Evolutionary conservation across 2,888 invertebrate genomes (phyloP).

Genomic region (Andrena praecox): DNA sequence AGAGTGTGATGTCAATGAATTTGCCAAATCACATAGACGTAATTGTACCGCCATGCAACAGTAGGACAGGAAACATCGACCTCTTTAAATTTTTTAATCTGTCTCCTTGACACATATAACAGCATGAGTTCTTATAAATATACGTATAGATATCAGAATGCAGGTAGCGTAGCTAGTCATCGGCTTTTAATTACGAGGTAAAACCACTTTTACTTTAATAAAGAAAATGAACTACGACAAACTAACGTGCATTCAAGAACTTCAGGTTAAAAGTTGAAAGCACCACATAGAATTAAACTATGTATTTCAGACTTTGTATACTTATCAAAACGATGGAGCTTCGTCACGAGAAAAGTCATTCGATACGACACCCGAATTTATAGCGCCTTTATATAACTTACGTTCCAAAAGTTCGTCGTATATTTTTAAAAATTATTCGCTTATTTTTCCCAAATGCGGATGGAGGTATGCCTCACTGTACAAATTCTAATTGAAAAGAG

Average conservation of each 20-base stretch:
- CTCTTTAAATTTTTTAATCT: constrained; percentile 51
- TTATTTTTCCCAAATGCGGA: constrained; percentile 35
- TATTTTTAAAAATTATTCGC: constrained; percentile 46
- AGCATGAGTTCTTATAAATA: constrained; percentile 57
- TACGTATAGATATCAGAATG: constrained; percentile 65
- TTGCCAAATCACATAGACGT: constrained; percentile 63
- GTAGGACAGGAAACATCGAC: constrained; percentile 52
- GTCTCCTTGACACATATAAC: constrained; percentile 53
- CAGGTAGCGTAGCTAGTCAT: constrained; percentile 75
- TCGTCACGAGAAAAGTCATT: constrained; percentile 37
- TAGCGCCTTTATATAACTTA: constrained; percentile 46
- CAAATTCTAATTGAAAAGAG: constrained; percentile 29
- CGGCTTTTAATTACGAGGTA: constrained; percentile 45
- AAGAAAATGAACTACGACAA: constrained; percentile 32
- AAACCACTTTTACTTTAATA: constrained; percentile 41
- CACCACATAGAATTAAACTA: constrained; percentile 46
- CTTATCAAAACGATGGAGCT: constrained; percentile 55
- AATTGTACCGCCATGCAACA: constrained; percentile 48
- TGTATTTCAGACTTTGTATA: constrained; percentile 58
- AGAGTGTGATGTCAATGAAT: constrained; percentile 65
- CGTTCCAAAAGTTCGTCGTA: constrained; percentile 34
- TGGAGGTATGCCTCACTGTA: constrained; percentile 40
- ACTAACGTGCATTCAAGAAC: constrained; percentile 41
- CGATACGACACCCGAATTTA: constrained; percentile 42
- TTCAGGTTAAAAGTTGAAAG: constrained; percentile 51